Percentiles rank a stretch among this genome's conserved stretches.
Evolutionary conservation across 2,888 invertebrate species (phyloP).

Genomic region (Cerceris ruficornis): DNA sequence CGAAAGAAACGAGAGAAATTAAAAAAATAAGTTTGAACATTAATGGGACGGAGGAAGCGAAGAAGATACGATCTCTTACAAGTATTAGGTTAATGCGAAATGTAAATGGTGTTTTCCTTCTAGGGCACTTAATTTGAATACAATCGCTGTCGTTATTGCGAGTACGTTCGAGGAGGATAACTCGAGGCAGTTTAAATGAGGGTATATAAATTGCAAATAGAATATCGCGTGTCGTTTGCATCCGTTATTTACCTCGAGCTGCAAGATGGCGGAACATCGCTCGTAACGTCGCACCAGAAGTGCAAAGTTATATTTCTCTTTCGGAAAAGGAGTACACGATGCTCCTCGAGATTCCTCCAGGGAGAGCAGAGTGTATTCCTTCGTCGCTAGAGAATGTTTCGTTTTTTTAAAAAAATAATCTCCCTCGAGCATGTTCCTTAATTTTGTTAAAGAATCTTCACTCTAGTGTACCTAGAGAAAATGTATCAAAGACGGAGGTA

Average conservation of each 20-base stretch:
- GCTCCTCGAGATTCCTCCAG: slow-evolving; percentile 38
- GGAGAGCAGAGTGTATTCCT: slow-evolving; percentile 9
- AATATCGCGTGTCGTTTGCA: slow-evolving; percentile 34
- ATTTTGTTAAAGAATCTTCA: no score
- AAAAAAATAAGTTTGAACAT: no score
- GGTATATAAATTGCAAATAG: slow-evolving; percentile 43
- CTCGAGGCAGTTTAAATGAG: slow-evolving; percentile 14
- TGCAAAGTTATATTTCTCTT: slow-evolving; percentile 42
- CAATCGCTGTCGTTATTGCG: background rate
- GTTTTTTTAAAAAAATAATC: background rate
- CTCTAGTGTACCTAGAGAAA: no score
- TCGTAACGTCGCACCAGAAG: slow-evolving; percentile 30
- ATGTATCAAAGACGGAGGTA: no score
- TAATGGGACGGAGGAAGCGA: no score
- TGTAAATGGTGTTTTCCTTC: no score
- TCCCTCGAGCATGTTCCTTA: background rate
- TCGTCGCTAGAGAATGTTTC: background rate
- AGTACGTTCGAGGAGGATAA: background rate
- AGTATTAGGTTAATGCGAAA: no score
- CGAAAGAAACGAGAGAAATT: no score
- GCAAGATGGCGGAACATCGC: slow-evolving; percentile 20
- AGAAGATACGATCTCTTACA: no score
- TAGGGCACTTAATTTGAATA: no score
- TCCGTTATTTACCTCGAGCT: slow-evolving; percentile 34
- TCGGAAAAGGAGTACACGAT: slow-evolving; percentile 8